Evolutionary conservation across 2,888 invertebrate species (phyloP).

Genomic region (Watsonalla cultraria): DNA sequence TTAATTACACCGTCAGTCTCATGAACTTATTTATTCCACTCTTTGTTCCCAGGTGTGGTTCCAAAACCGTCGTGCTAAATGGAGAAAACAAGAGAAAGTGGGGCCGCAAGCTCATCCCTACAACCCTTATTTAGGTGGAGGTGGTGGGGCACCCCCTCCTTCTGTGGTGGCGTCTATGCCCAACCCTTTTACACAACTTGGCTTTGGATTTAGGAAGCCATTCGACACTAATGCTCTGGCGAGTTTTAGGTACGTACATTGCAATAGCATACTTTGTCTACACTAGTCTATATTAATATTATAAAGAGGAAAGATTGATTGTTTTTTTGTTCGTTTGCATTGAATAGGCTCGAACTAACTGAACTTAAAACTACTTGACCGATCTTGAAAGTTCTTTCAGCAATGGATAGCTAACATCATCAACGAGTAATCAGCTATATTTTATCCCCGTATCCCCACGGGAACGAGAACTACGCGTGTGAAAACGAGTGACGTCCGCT

Average conservation of each 20-base stretch:
- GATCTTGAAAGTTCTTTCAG: too few species aligned
- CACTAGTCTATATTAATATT: too few species aligned
- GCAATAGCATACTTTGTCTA: neutral
- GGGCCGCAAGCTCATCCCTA: conserved; percentile 94
- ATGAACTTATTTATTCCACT: neutral
- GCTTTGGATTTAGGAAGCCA: conserved; percentile 86
- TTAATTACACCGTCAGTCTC: too few species aligned
- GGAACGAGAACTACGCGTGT: too few species aligned
- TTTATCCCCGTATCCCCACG: too few species aligned
- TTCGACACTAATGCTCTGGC: conserved; percentile 84
- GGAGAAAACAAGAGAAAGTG: conserved; percentile 95
- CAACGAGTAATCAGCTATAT: too few species aligned
- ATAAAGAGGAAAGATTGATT: too few species aligned
- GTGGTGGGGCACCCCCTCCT: conserved; percentile 81
- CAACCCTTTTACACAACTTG: conserved; percentile 88
- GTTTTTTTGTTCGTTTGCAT: too few species aligned
- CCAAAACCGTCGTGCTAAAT: conserved; percentile 94
- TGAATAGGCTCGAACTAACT: too few species aligned
- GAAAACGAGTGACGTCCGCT: too few species aligned
- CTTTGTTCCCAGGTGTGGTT: conserved; percentile 90
- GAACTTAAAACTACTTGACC: too few species aligned
- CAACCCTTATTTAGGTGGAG: conserved; percentile 86
- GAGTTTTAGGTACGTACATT: conserved; percentile 80
- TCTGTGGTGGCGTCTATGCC: conserved; percentile 88
- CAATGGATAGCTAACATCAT: too few species aligned